Base-by-base conservation (phyloP, 2,888 invertebrate genomes). In the Cosmorhoe ocellata region DNA sequence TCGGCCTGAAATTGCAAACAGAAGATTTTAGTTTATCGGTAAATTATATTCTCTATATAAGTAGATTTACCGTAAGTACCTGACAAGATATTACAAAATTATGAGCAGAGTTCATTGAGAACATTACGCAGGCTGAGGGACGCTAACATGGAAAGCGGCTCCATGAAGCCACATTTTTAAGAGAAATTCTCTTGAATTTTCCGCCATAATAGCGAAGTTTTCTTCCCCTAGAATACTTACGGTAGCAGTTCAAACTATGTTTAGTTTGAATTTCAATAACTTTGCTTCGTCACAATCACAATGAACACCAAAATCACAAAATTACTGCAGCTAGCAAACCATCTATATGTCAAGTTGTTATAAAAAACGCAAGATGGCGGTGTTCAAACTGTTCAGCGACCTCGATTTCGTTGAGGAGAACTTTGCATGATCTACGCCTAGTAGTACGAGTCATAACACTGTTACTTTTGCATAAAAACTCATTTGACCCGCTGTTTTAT, bases 311-410 rank as follows among this genome's bases (percentile, higher is more conserved):
- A 56, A 52, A 58, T 75, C 78, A 77, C 74, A 76, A 82, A 80
- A 81, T 82, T 81, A 77, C 77, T 82, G 67, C 75, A 48, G 43
- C 34, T 42, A 52, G 47, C 38, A 26, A 49, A 73, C 71, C 67
- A 69, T 79, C 74, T 69, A 67, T 62, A 70, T 68, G 76, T 70
- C 76, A 75, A 86, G 84, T 89, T 89, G 84, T 79, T 76, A 80
- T 66, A 55, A 64, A 58, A 64, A 57, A 79, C 87, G 84, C 74
- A 89, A 90, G 89, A 90, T 90, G 89, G 89, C 89, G 86, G 87
- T 86, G 77, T 81, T n/a, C n/a, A n/a, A n/a, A n/a, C n/a, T n/a
- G n/a, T n/a, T 68, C 64, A 65, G 62, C 70, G 72, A 74, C 74
- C 76, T 68, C 74, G 63, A 63, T 73, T 53, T 38, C 38, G 22